Percentiles rank a stretch among this genome's conserved stretches.
Evolutionary conservation across 2,797 vertebrate species (phyloP).

Genomic region (Rhincodon typus): DNA sequence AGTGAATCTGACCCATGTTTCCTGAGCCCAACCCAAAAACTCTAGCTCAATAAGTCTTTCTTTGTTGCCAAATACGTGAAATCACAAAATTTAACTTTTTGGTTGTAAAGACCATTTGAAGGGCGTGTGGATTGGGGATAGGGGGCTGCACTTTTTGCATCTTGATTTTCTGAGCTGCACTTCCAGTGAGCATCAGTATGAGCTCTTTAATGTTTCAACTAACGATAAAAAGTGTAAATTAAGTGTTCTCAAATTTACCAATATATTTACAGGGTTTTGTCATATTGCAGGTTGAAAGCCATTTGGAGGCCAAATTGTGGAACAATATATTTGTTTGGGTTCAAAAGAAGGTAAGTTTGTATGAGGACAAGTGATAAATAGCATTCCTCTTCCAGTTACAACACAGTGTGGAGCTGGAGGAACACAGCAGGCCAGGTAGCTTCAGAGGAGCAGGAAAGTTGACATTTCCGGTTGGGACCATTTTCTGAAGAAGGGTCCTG

Average conservation of each 20-base stretch:
- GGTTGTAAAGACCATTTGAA: not conserved
- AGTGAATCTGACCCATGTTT: too few species aligned
- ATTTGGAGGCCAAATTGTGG: constrained; percentile 67
- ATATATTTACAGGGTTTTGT: not conserved
- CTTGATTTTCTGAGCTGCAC: not conserved
- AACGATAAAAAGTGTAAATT: not conserved
- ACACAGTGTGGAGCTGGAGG: too few species aligned
- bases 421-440: too few species aligned
- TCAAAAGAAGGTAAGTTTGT: constrained; percentile 59
- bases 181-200: not conserved
- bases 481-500: too few species aligned
- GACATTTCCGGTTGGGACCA: too few species aligned
- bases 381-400: too few species aligned
- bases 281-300: constrained; percentile 61
- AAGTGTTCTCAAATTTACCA: constrained; percentile 8
- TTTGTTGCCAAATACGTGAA: not conserved
- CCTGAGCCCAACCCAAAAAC: too few species aligned
- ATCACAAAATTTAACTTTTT: not conserved
- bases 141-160: not conserved
- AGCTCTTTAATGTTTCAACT: not conserved
- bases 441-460: too few species aligned
- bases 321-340: constrained; percentile 71
- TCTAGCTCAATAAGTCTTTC: too few species aligned
- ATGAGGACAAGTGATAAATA: not conserved
- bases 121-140: not conserved